phyloP scores from a whole-genome alignment of 2,888 invertebrate species.

The Yponomeuta cagnagella region DNA sequence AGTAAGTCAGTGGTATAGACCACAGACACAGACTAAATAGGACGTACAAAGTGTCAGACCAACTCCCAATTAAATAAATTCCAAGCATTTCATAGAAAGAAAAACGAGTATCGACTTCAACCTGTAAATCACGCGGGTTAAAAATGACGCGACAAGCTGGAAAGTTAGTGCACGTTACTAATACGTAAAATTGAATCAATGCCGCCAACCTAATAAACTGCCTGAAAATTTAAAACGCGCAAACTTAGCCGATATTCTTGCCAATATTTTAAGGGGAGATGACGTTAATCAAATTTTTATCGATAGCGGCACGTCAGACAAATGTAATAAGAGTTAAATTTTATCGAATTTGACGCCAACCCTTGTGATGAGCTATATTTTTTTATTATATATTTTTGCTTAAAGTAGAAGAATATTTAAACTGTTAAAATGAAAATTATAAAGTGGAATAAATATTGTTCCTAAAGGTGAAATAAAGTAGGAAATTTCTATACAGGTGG shows the following conservation, averaged over 20 bases:
- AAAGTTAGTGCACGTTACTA: neutral
- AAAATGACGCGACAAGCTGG: neutral
- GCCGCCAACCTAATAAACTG: neutral
- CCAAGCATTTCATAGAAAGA: no score
- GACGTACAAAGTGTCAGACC: no score
- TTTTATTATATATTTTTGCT: neutral
- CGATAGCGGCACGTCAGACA: conserved; percentile 5
- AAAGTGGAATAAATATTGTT: no score
- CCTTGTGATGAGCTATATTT: neutral
- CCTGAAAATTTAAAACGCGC: neutral
- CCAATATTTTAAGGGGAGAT: neutral
- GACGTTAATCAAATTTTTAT: neutral
- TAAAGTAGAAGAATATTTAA: no score
- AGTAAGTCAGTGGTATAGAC: no score
- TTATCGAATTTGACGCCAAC: conserved; percentile 3
- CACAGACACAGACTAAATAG: no score
- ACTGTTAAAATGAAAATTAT: no score
- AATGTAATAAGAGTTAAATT: conserved; percentile 9
- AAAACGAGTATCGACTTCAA: no score
- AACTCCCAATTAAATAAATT: no score
- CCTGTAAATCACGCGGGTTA: no score
- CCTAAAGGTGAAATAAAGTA: no score
- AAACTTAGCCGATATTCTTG: neutral
- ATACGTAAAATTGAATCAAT: neutral
- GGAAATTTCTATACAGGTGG: no score